phyloP scores from a whole-genome alignment of 2,888 invertebrate species.

The Caprella mutica region DNA sequence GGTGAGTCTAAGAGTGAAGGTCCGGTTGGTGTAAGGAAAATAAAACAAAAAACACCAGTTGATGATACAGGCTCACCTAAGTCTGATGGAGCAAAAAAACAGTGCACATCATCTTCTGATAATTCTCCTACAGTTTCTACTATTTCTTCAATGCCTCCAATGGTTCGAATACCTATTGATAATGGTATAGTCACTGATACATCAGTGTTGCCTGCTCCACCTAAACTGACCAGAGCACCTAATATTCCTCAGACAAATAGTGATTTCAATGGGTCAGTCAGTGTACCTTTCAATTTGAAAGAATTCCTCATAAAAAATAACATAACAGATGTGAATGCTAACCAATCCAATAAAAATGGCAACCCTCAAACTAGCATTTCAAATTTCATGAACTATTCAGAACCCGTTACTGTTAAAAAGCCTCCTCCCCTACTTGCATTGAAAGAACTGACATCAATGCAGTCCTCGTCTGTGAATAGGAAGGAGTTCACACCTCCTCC shows the following conservation, averaged over 20 bases:
- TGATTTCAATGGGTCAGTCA: too few relatives aligned
- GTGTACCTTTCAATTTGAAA: conserved; percentile 33
- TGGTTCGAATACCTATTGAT: too few relatives aligned
- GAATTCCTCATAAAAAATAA: too few relatives aligned
- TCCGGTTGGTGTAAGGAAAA: not conserved
- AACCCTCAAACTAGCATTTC: too few relatives aligned
- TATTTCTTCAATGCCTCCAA: conserved; percentile 21
- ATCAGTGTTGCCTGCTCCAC: conserved; percentile 14
- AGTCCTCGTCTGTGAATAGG: not conserved
- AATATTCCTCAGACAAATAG: conserved; percentile 22
- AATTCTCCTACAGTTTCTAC: conserved; percentile 18
- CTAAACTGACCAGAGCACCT: conserved; percentile 27
- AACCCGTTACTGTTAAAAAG: conserved; percentile 5
- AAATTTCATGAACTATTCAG: too few relatives aligned
- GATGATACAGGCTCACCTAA: too few relatives aligned
- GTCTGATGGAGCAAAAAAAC: too few relatives aligned
- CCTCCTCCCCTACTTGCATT: conserved; percentile 13
- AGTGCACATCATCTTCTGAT: too few relatives aligned
- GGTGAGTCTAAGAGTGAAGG: conserved; percentile 8
- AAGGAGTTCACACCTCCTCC: not conserved
- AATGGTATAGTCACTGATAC: conserved; percentile 18
- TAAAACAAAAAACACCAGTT: too few relatives aligned
- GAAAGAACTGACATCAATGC: conserved; percentile 1
- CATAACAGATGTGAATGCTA: conserved; percentile 9
- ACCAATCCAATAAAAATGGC: too few relatives aligned